Percentiles rank a stretch among this genome's conserved stretches.
These are phyloP conservation scores for Coracias cyanogaster DNA, from an alignment of 2,797 vertebrate genomes.

Conservation along the genomic window DNA sequence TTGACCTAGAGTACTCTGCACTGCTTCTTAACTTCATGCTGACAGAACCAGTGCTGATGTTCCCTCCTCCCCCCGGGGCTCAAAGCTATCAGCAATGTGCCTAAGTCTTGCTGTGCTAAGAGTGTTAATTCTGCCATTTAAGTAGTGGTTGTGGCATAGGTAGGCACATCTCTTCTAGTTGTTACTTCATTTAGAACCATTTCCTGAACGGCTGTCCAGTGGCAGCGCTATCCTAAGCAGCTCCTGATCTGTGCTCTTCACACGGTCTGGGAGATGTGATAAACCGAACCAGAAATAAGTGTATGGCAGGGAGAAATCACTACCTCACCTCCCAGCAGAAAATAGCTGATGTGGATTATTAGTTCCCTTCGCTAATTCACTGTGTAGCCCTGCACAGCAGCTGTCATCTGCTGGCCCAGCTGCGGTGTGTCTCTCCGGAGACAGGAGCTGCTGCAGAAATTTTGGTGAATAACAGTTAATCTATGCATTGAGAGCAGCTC, in stretches of 20 bases:
- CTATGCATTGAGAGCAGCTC: accelerated
- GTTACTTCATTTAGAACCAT: not conserved
- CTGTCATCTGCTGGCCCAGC: not conserved
- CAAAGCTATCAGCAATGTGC: not conserved
- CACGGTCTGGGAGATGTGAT: accelerated
- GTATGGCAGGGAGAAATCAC: too few species aligned
- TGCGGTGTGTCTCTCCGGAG: not conserved
- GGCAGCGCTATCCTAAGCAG: not conserved
- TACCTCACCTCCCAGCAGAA: not conserved
- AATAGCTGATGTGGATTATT: not conserved
- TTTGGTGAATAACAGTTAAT: not conserved
- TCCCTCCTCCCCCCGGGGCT: not conserved
- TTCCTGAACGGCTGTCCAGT: not conserved
- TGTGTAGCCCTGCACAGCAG: too few species aligned
- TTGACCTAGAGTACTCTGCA: not conserved
- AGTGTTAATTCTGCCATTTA: not conserved
- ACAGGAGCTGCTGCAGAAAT: not conserved
- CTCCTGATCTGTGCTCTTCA: not conserved
- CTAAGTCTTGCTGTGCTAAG: not conserved
- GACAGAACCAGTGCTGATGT: not conserved
- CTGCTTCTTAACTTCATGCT: not conserved
- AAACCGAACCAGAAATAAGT: not conserved
- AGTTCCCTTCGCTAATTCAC: not conserved
- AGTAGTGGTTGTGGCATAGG: not conserved
- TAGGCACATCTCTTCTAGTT: not conserved